Evolutionary conservation across 2,113 vertebrate species (phyloP), one percentile per base, ranked within the genome.

Genomic region (Desmodus rotundus): DNA sequence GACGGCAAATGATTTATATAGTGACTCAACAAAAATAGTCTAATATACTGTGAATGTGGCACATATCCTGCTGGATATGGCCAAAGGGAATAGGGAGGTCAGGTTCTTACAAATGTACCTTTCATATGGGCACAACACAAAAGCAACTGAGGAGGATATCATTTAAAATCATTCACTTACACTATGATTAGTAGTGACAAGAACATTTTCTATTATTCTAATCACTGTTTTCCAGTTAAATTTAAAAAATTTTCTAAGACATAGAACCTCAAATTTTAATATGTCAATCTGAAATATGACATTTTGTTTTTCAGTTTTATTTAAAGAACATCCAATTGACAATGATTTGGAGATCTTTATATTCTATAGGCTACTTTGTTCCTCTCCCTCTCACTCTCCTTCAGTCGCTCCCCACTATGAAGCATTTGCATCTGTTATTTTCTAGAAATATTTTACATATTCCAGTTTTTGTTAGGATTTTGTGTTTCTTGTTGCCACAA

Each of bases 401-500:
- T 8, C 28, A 63, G 28, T 63, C 4, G 14, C 45, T 68, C 31
- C 7, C 12, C 16, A 2, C 47, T 5, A 4, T 61, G 31, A 96
- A 94, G 41, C 47, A 85, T 83, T 81, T 94, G 20, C 67, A 91
- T 92, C 81, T 61, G 65, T 43, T 87, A 33, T 77, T 88, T 93
- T 43, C 83, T 45, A 93, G 86, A 96, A 1, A 41, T 1, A 20
- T 50, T 41, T 80, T 82, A 58, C 22, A 94, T 91, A 83, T 33
- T 76, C 20, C 72, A 28, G 61, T 87, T 36, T 95, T 45, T 45
- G 86, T 68, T 95, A 26, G 4, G 73, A 89, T 56, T 97, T 97
- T 97, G 96, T 82, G 19, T 77, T 95, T 80, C 76, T 91, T 67
- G 58, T 94, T 95, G 31, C 47, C 93, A 97, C 3, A 82, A 47